These are phyloP conservation scores for Drosophila koepferae DNA, from an alignment of 2,888 invertebrate species.

Conservation along the genomic window DNA sequence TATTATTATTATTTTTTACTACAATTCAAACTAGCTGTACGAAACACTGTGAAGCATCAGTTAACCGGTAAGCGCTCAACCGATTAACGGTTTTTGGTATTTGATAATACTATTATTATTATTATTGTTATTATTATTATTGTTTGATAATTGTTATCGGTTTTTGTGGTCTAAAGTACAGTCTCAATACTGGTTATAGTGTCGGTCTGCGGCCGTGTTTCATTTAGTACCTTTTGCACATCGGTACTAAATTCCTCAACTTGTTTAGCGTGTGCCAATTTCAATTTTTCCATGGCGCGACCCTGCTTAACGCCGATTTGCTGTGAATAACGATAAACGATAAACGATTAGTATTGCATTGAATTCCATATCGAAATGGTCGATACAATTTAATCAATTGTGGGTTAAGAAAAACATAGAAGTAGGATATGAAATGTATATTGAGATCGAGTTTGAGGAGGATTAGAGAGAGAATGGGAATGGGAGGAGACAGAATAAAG, in stretches of 20 bases:
- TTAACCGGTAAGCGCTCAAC: background rate
- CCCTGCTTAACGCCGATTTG: slow-evolving; percentile 94
- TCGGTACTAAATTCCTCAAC: slow-evolving; percentile 95
- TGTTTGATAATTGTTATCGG: slow-evolving; percentile 15
- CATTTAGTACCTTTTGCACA: slow-evolving; percentile 90
- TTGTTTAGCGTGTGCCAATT: slow-evolving; percentile 96
- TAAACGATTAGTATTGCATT: slow-evolving; percentile 22
- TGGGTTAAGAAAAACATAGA: background rate
- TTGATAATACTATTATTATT: background rate
- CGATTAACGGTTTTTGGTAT: slow-evolving; percentile 10
- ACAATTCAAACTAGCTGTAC: slow-evolving; percentile 42
- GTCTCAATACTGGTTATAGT: slow-evolving; percentile 84
- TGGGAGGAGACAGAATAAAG: no score
- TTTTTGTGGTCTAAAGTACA: slow-evolving; percentile 81
- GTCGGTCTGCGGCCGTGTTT: slow-evolving; percentile 76
- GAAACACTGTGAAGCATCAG: slow-evolving; percentile 9
- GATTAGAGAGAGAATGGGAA: background rate
- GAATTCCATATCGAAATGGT: background rate
- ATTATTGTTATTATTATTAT: background rate
- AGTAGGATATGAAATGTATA: background rate
- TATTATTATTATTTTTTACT: slow-evolving; percentile 14
- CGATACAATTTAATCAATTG: background rate
- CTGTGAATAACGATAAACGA: slow-evolving; percentile 78
- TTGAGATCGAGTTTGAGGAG: background rate
- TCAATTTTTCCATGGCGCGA: slow-evolving; percentile 96